Base-by-base conservation (phyloP, 2,797 vertebrate genomes). In the Gallinago stenura region DNA sequence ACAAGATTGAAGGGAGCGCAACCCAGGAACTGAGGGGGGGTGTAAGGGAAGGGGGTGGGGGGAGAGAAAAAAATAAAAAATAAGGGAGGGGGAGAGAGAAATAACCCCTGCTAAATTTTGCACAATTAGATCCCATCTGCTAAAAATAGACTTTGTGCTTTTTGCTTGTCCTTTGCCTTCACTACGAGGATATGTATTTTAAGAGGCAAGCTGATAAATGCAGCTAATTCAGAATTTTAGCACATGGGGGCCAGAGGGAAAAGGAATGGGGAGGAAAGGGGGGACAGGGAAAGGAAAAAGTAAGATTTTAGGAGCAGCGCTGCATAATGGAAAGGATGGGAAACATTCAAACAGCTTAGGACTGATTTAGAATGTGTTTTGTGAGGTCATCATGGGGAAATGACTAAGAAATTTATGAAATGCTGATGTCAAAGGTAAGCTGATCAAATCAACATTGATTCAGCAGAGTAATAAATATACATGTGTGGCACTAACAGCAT, bases 1-100 rank as follows among this genome's bases (percentile, higher is more conserved):
- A 98, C 98, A 98, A 97, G 98, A 98, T 96, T 97, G 97, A 97
- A 97, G 97, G 96, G 95, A 92, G 83, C 41, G 26, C 93, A 96
- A 96, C 93, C 61, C 68, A 87, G 93, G 85, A 83, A 96, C 93
- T 79, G 68, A 13, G 50, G 12, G 6, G 10, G 45, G 11, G 21
- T 21, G 45, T 21, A 12, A 12, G 51, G 19, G 9, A 16, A 4
- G 19, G 70, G 48, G 6, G 15, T 9, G 58, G 7, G 20, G 1
- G 26, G 22, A 7, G 7, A 16, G 13, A 30, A 50, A 48, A 64
- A 33, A 45, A 46, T 46, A 22, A 46, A 46, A 46, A 46, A 46
- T 46, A 46, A 46, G 12, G 46, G 46, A 46, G 21, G n/a, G 12
- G 22, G 37, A 73, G 51, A 58, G 71, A 84, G 61, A 41, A 76